Evolutionary conservation across 1,140 invertebrate genomes (phyloP).

Genomic region (Tetragonula clypearis): DNA sequence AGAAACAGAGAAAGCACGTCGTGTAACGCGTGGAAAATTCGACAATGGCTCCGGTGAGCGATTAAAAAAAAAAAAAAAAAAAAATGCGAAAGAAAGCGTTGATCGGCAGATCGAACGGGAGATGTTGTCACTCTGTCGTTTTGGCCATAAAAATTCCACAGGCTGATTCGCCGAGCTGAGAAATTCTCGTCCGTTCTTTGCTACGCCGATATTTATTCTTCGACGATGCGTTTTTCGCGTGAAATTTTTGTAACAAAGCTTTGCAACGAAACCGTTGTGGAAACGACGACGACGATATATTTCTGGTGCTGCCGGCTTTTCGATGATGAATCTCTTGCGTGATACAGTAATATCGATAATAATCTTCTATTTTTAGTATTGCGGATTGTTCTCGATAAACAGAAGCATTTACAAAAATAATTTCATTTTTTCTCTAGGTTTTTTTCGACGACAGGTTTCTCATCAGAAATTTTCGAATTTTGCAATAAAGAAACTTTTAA

Average conservation of each 20-base stretch:
- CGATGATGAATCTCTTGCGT: not conserved
- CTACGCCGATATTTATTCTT: not conserved
- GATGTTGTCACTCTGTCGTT: not conserved
- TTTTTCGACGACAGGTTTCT: too few relatives aligned
- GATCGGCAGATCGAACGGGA: not conserved
- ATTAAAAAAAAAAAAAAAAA: slow-evolving; percentile 9
- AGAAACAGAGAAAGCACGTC: not conserved
- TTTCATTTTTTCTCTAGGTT: too few relatives aligned
- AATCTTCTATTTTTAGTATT: too few relatives aligned
- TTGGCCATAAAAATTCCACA: not conserved
- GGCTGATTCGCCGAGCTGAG: not conserved
- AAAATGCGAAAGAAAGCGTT: not conserved
- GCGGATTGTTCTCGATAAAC: too few relatives aligned
- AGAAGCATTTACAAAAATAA: too few relatives aligned
- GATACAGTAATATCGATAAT: too few relatives aligned
- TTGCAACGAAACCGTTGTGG: too few relatives aligned
- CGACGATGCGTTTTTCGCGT: not conserved
- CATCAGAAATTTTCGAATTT: too few relatives aligned
- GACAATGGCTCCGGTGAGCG: slow-evolving; percentile 5
- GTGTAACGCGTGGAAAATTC: slow-evolving; percentile 5
- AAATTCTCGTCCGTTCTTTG: not conserved
- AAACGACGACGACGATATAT: too few relatives aligned
- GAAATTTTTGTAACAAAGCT: too few relatives aligned
- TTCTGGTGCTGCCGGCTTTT: not conserved
- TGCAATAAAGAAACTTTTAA: too few relatives aligned